A percentile compares a stretch with the other conserved stretches of the same genome.
Conservation (phyloP, 1,140 invertebrate genomes). For the Uloborus diversus region DNA sequence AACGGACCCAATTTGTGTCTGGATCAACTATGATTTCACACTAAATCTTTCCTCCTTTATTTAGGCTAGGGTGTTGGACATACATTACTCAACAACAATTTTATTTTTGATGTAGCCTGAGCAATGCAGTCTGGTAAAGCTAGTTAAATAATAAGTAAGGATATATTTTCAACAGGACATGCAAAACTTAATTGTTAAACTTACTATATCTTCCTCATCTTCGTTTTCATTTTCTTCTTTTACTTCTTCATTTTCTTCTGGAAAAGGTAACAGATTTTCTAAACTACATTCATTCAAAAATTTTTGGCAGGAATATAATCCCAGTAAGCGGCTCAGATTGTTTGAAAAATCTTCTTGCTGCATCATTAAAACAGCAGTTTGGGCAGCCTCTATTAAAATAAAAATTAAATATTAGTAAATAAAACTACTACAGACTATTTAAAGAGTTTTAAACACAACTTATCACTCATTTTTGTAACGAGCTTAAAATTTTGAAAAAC, state of each 20-base stretch:
- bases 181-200: no score
- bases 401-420: conserved; percentile 34
- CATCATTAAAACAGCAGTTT: conserved; percentile 81
- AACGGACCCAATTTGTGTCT: no score
- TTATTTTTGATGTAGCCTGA: no score
- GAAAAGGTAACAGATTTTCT: conserved; percentile 61
- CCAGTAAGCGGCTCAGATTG: conserved; percentile 75
- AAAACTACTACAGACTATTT: neutral
- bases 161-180: no score
- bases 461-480: neutral
- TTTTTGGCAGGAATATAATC: conserved; percentile 78
- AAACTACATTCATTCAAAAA: conserved; percentile 73
- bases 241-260: conserved; percentile 62
- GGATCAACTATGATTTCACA: no score
- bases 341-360: conserved; percentile 86
- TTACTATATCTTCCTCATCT: conserved; percentile 66
- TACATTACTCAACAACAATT: no score
- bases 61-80: no score
- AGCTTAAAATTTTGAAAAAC: neutral
- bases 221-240: conserved; percentile 66
- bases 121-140: no score
- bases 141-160: no score
- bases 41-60: no score
- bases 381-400: conserved; percentile 72
- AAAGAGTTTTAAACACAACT: neutral